Conservation (phyloP, 2,113 vertebrate species). For the Pseudopodoces humilis region DNA sequence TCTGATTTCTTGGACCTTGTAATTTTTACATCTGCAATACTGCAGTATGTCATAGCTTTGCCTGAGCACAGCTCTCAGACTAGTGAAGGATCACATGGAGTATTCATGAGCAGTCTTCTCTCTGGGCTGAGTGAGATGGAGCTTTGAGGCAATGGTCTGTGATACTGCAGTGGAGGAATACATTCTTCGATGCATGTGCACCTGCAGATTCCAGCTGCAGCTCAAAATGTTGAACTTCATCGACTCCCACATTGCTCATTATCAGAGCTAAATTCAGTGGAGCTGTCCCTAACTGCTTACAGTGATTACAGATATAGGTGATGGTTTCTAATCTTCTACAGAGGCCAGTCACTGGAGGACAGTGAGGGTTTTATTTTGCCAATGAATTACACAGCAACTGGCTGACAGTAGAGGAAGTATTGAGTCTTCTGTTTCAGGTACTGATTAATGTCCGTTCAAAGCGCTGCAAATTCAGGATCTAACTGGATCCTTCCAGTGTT, state of each 20-base stretch:
- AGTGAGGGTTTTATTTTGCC: background rate
- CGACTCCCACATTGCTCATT: background rate
- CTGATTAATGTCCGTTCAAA: background rate
- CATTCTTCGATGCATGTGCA: background rate
- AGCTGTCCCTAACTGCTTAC: background rate
- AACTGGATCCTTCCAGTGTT: background rate
- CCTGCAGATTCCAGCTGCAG: background rate
- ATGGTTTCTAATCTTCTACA: background rate
- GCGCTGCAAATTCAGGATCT: background rate
- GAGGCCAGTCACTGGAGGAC: background rate
- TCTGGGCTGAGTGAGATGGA: fast-evolving
- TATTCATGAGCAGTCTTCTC: background rate
- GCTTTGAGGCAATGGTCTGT: background rate
- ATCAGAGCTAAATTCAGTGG: background rate
- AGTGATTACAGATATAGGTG: background rate
- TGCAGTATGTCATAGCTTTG: background rate
- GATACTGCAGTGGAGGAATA: background rate
- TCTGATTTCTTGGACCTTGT: background rate
- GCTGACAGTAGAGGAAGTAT: background rate
- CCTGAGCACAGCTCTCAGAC: background rate
- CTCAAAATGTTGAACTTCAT: background rate
- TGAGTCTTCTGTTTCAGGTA: background rate
- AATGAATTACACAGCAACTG: background rate
- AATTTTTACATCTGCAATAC: background rate
- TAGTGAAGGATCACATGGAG: background rate